Evolutionary conservation across 2,888 invertebrate species (phyloP), one percentile per base, ranked within the genome.

Genomic region (Dugesia japonica): DNA sequence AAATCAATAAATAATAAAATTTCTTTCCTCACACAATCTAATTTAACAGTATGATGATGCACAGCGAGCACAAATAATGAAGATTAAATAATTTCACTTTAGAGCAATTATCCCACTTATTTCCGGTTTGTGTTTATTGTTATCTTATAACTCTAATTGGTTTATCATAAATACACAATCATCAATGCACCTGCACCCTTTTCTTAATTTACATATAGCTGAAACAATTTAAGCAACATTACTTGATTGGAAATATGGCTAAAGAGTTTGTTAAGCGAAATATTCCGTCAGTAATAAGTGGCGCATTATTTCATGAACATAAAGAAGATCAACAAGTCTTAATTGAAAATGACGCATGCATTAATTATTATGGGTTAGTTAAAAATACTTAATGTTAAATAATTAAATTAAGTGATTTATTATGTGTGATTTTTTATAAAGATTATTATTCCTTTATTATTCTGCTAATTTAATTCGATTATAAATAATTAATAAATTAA

Each of bases 81-180:
- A 31, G 13, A 31, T 56, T 56, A 56, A 56, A 20, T 56, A n/a
- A 13, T 56, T 56, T 56, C 56, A 56, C 56, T 56, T 56, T 56
- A 23, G 56, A 56, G n/a, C 56, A 56, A 56, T 56, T 56, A 56
- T 56, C 56, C 56, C 56, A 20, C 9, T 56, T 4, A 23, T 56
- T 56, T 56, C 56, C 56, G 56, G 56, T 20, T n/a, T 56, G 56
- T 56, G 56, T 56, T n/a, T 56, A 56, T 56, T 56, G 56, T 56
- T 56, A 56, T 56, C 56, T 56, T 56, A 56, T 13, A 56, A 56
- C 7, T 23, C 23, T n/a, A 56, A 56, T 56, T 56, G 56, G 56
- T 56, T 56, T n/a, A n/a, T 9, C 23, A 56, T 56, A 56, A 56
- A 56, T 56, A 56, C 56, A 56, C 56, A 56, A 20, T 56, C 17